A percentile compares a stretch with the other conserved stretches of the same genome.
Evolutionary conservation across 1,140 invertebrate genomes (phyloP).

Genomic region (Drosophila lowei): DNA sequence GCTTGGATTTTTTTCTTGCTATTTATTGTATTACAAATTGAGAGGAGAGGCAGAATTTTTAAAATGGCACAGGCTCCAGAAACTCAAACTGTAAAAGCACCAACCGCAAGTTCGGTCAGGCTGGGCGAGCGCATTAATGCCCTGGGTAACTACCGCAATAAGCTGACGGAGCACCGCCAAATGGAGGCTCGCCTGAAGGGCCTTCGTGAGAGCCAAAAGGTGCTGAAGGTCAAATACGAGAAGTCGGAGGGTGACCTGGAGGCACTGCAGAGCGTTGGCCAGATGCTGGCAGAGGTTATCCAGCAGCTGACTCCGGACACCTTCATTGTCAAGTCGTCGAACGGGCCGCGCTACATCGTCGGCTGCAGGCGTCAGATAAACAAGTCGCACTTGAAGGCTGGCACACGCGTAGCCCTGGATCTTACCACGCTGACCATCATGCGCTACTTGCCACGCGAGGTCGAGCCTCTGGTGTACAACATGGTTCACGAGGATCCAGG

Average conservation of each 20-base stretch:
- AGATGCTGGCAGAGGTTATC: slow-evolving; percentile 99
- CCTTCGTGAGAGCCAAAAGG: slow-evolving; percentile 97
- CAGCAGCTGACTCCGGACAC: slow-evolving; percentile 99
- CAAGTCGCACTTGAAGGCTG: slow-evolving; percentile 53
- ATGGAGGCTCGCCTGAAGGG: slow-evolving; percentile 95
- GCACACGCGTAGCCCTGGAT: slow-evolving; percentile 62
- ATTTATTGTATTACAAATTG: neutral
- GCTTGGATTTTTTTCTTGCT: too few species aligned
- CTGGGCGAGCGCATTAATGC: slow-evolving; percentile 88
- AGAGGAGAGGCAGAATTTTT: neutral
- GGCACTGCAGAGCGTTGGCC: slow-evolving; percentile 98
- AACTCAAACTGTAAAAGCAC: neutral
- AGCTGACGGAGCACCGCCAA: slow-evolving; percentile 97
- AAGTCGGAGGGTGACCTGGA: slow-evolving; percentile 99
- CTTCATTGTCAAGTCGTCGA: slow-evolving; percentile 83
- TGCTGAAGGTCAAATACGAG: slow-evolving; percentile 97
- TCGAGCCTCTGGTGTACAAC: slow-evolving; percentile 71
- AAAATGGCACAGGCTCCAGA: neutral
- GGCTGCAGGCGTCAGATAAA: slow-evolving; percentile 64
- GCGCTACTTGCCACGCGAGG: slow-evolving; percentile 62
- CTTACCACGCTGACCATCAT: slow-evolving; percentile 68
- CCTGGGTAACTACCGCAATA: slow-evolving; percentile 95
- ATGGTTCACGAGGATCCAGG: slow-evolving; percentile 69
- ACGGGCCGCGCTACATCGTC: slow-evolving; percentile 64
- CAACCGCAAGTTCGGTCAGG: neutral